Percentiles rank a stretch among this genome's conserved stretches.
phyloP scores from a whole-genome alignment of 2,113 vertebrate species.

The Petrocephalus zakoni region DNA sequence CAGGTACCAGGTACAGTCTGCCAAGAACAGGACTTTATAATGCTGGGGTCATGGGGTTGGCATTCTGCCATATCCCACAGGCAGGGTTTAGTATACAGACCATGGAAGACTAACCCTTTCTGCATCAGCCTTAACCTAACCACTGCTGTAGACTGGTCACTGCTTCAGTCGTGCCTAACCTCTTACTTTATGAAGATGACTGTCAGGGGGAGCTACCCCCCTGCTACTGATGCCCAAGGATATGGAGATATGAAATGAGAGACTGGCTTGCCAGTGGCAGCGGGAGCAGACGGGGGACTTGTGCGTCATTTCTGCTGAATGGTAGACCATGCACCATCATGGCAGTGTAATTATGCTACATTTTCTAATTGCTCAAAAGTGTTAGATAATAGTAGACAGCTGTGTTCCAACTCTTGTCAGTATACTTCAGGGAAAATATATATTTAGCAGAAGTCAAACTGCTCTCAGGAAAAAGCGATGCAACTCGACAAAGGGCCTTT shows the following conservation, averaged over 20 bases:
- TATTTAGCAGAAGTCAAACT: conserved; percentile 1
- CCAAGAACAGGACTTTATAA: background rate
- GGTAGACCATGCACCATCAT: background rate
- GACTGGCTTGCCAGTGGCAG: background rate
- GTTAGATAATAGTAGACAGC: background rate
- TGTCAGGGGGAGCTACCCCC: background rate
- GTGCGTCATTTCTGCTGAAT: background rate
- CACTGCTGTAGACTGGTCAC: background rate
- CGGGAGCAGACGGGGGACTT: background rate
- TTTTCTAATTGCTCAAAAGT: background rate
- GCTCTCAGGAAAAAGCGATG: background rate
- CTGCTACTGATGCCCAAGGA: background rate
- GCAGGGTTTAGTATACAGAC: background rate
- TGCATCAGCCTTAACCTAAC: background rate
- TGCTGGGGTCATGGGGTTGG: background rate
- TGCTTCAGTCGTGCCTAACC: background rate
- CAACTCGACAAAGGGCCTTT: background rate
- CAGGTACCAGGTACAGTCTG: background rate
- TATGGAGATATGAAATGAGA: background rate
- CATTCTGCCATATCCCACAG: background rate
- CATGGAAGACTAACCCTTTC: background rate
- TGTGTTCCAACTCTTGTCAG: background rate
- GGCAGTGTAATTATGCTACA: background rate
- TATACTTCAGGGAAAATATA: background rate
- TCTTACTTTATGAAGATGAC: background rate